Conservation (phyloP, 2,888 invertebrate species). For the Hedya salicella region DNA sequence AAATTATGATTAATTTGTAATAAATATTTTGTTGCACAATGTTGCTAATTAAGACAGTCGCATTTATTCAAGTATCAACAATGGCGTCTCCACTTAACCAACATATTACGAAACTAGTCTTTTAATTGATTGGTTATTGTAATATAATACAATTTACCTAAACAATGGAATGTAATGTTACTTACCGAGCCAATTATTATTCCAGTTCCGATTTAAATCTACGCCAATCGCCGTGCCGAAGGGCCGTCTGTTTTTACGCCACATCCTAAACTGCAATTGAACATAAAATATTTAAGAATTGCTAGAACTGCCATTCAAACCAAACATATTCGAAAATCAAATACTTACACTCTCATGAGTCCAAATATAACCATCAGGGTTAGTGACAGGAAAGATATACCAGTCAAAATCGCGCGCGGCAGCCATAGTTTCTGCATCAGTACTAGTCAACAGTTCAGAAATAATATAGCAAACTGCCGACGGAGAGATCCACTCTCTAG, state of each 20-base stretch:
- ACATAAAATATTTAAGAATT: conserved; percentile 1
- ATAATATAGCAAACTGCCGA: conserved; percentile 86
- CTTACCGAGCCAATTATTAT: conserved; percentile 86
- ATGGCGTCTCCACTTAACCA: too few species aligned
- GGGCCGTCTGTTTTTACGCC: conserved; percentile 86
- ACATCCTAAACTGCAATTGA: conserved; percentile 86
- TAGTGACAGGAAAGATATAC: conserved; percentile 90
- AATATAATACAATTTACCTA: too few species aligned
- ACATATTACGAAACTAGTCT: too few species aligned
- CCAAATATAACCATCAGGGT: conserved; percentile 92
- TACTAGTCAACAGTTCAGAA: conserved; percentile 86
- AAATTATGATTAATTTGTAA: too few species aligned
- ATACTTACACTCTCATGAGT: conserved; percentile 86
- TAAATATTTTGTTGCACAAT: too few species aligned
- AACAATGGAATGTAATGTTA: too few species aligned
- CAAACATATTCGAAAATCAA: not conserved
- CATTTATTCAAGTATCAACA: too few species aligned
- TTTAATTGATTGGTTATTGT: too few species aligned
- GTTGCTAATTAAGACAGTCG: too few species aligned
- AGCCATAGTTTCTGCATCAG: conserved; percentile 68
- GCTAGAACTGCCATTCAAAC: not conserved
- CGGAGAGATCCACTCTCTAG: conserved; percentile 91
- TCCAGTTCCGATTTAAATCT: conserved; percentile 90
- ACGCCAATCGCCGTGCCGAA: conserved; percentile 83
- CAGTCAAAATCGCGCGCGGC: conserved; percentile 86